Percentiles rank a stretch among this genome's conserved stretches.
These are phyloP conservation scores for Synergus japonicus DNA, from an alignment of 2,888 invertebrate genomes.

Conservation along the genomic window DNA sequence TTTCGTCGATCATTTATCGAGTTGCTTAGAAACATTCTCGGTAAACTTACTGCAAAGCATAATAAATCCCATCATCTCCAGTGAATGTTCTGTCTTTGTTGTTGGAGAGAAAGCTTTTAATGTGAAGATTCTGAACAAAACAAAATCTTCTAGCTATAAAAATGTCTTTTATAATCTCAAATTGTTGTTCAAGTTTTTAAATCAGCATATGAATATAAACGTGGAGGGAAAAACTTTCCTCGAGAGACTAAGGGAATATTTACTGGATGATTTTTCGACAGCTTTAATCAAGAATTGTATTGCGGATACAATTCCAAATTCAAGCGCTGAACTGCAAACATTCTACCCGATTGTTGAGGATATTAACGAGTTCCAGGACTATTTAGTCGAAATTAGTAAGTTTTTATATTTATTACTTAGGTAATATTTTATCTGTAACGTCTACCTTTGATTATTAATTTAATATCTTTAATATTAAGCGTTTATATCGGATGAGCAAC, in stretches of 20 bases:
- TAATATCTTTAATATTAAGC: slow-evolving; percentile 64
- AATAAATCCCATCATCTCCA: slow-evolving; percentile 80
- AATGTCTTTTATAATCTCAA: slow-evolving; percentile 81
- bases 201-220: slow-evolving; percentile 79
- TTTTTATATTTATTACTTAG: background rate
- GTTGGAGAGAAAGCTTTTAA: slow-evolving; percentile 75
- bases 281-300: slow-evolving; percentile 86
- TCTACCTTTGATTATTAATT: background rate
- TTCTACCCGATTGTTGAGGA: slow-evolving; percentile 83
- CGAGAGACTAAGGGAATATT: slow-evolving; percentile 77
- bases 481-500: slow-evolving; percentile 80
- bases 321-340: slow-evolving; percentile 83
- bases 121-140: slow-evolving; percentile 74
- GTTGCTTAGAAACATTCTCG: slow-evolving; percentile 80
- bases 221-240: slow-evolving; percentile 78
- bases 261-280: slow-evolving; percentile 82
- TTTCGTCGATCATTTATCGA: slow-evolving; percentile 76
- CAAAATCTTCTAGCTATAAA: slow-evolving; percentile 78
- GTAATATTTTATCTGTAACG: background rate
- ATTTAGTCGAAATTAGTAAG: slow-evolving; percentile 79
- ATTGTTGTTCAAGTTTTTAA: slow-evolving; percentile 80
- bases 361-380: slow-evolving; percentile 83
- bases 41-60: slow-evolving; percentile 81
- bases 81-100: slow-evolving; percentile 77
- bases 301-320: slow-evolving; percentile 87